Percentiles rank a stretch among this genome's conserved stretches.
These are phyloP conservation scores for Oreochromis grahami DNA, from an alignment of 2,797 vertebrate species.

Conservation along the genomic window DNA sequence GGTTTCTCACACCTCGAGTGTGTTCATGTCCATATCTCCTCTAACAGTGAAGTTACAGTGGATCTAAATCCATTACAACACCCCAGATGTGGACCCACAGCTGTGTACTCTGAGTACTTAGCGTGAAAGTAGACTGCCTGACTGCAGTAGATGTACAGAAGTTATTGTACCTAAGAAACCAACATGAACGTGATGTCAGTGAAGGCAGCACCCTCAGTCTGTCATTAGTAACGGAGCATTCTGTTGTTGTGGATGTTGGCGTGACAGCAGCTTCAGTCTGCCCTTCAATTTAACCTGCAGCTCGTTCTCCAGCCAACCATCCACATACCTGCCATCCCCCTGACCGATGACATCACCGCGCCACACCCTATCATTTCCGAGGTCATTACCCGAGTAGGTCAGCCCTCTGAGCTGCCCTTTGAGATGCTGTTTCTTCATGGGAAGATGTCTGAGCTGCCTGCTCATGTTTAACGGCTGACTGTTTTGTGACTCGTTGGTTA, in stretches of 20 bases:
- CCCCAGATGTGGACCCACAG: not conserved
- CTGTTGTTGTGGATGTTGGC: not conserved
- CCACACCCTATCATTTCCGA: conserved; percentile 19
- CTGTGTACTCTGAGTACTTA: not conserved
- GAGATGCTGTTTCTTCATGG: not conserved
- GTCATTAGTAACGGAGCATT: not conserved
- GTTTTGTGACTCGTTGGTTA: not conserved
- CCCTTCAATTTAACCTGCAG: conserved; percentile 23
- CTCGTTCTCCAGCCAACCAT: not conserved
- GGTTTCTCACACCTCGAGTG: too few species aligned
- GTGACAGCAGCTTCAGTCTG: not conserved
- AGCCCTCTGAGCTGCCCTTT: not conserved
- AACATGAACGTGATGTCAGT: not conserved
- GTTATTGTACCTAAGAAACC: not conserved
- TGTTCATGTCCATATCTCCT: too few species aligned
- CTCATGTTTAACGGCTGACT: not conserved
- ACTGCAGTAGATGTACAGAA: not conserved
- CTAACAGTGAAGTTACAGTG: not conserved
- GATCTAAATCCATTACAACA: not conserved
- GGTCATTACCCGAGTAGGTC: not conserved
- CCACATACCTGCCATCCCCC: not conserved
- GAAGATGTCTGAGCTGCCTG: not conserved
- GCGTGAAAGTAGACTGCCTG: not conserved
- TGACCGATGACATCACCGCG: not conserved
- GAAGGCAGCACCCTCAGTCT: not conserved